These are phyloP conservation scores for Varroa destructor DNA, from an alignment of 1,140 invertebrate species.

Conservation along the genomic window DNA sequence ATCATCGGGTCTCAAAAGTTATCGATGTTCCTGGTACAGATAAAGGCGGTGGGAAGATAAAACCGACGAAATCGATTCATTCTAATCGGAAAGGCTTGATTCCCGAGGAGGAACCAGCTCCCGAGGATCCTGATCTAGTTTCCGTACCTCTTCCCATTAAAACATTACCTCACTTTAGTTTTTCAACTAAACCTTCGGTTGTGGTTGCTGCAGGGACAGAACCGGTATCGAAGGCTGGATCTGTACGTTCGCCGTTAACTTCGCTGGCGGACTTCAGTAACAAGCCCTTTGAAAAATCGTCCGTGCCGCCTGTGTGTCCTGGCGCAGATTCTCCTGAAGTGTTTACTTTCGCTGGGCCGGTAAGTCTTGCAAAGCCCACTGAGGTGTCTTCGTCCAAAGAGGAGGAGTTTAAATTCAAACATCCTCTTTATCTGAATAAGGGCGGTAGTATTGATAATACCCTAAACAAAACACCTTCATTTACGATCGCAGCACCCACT, in stretches of 20 bases:
- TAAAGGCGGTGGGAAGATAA: conserved; percentile 13
- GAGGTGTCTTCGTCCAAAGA: not conserved
- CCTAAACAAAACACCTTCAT: not conserved
- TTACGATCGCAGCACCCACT: not conserved
- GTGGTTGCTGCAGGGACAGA: not conserved
- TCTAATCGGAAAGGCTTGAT: not conserved
- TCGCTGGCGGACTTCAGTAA: conserved; percentile 19
- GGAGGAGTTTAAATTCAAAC: conserved; percentile 5
- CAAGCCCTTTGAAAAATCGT: conserved; percentile 15
- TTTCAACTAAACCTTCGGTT: not conserved
- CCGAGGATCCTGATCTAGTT: not conserved
- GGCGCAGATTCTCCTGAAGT: not conserved
- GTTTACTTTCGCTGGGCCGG: conserved; percentile 2
- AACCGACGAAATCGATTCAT: conserved; percentile 5
- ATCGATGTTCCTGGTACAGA: too few relatives aligned
- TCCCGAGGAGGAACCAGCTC: conserved; percentile 17
- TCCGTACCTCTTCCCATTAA: conserved; percentile 7
- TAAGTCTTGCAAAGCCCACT: conserved; percentile 14
- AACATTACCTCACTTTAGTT: not conserved
- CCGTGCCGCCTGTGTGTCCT: not conserved
- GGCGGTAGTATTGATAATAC: not conserved
- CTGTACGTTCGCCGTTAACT: not conserved
- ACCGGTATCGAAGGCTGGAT: not conserved
- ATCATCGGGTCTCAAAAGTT: too few relatives aligned
- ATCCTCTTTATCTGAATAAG: conserved; percentile 14